Evolutionary conservation across 2,888 invertebrate species (phyloP), one percentile per base, ranked within the genome.

Genomic region (Empis livida): DNA sequence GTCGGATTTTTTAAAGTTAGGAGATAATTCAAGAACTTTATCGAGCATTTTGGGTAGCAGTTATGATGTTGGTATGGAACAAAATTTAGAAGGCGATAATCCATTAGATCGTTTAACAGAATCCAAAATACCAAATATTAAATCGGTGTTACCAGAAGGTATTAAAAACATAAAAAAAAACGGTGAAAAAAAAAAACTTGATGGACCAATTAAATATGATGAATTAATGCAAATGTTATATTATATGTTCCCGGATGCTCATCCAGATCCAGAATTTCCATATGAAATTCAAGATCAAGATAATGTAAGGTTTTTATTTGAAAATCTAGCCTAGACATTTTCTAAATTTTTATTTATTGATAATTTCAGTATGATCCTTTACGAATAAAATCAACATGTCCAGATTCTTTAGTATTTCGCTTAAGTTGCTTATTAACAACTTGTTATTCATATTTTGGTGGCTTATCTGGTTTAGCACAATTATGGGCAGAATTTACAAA

Each of bases 401-500:
- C 76, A 3, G 85, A 85, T 57, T 83, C 90, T 2, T 71, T 96
- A 39, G 80, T 87, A 0, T 87, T 88, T 80, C 77, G 92, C 39
- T 67, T 95, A 23, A 80, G 88, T 1, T 75, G 88, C 23, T 74
- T 85, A 27, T 74, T 84, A 53, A 82, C 82, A 16, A 82, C 85
- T 49, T 76, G 84, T 42, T 73, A 82, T 45, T 79, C 84, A 53
- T 82, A 81, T 37, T 79, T 86, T 16, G 89, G 89, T 2, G 81
- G 89, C 6, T 73, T 81, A 0, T 68, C 70, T 42, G 82, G 85
- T 44, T 74, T 93, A 46, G 88, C 90, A 1, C 92, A 95, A 61
- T 65, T 96, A 13, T 97, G 96, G 96, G 86, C 89, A 59, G 93
- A 94, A 64, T 88, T 97, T 61, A 79, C 86, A 1, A 82, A 91